These are phyloP conservation scores for Rhabdophis nuchalis DNA, from an alignment of 2,797 vertebrate genomes.

Conservation along the genomic window DNA sequence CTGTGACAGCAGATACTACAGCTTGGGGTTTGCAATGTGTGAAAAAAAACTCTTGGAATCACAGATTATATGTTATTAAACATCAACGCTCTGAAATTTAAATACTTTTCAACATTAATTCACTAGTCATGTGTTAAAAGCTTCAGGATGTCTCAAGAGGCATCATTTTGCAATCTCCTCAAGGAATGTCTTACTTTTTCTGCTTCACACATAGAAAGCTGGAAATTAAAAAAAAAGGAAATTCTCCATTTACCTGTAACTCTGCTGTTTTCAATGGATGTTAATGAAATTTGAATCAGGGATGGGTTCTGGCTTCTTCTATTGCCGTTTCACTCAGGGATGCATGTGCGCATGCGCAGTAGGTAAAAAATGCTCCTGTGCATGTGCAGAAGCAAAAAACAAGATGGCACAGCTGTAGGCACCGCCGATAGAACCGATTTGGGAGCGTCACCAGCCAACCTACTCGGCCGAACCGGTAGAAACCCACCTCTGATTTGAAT, in stretches of 20 bases:
- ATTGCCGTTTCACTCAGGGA: too few species aligned
- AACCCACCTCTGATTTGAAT: too few species aligned
- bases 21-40: not conserved
- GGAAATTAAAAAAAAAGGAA: not conserved
- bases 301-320: too few species aligned
- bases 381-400: too few species aligned
- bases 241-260: not conserved
- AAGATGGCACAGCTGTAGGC: too few species aligned
- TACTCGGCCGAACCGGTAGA: too few species aligned
- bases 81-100: not conserved
- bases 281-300: not conserved
- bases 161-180: not conserved
- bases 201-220: not conserved
- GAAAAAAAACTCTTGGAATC: not conserved
- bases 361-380: too few species aligned
- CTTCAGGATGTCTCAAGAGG: not conserved
- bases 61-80: not conserved
- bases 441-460: too few species aligned
- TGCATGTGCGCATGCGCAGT: too few species aligned
- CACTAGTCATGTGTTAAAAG: not conserved
- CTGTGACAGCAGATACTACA: not conserved
- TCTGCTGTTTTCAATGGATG: not conserved
- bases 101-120: not conserved
- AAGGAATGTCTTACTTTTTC: not conserved
- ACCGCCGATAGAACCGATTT: too few species aligned